phyloP scores from a whole-genome alignment of 2,888 invertebrate genomes.

The Orthosia cruda region DNA sequence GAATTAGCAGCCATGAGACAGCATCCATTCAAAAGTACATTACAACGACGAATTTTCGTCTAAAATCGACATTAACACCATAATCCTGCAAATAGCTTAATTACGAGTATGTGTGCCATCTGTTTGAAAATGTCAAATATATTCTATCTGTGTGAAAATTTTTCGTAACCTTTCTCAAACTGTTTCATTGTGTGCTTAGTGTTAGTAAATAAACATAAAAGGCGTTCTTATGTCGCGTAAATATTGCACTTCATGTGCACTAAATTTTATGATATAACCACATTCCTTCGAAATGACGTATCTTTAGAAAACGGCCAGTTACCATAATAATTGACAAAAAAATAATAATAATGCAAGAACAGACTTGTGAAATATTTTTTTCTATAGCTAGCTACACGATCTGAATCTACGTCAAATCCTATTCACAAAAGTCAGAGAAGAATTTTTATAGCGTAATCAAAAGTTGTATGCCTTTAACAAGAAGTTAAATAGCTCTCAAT shows the following conservation, averaged over 20 bases:
- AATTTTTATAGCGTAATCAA: constrained; percentile 41
- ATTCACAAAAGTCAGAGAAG: constrained; percentile 7
- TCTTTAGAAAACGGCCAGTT: neutral
- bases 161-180: neutral
- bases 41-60: no score
- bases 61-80: no score
- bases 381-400: neutral
- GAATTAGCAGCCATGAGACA: no score
- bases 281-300: constrained; percentile 7
- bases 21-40: no score
- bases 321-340: neutral
- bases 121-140: no score
- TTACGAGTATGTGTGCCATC: no score
- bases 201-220: neutral
- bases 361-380: neutral
- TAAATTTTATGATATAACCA: neutral
- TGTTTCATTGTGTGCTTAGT: neutral
- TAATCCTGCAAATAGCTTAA: no score
- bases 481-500: constrained; percentile 51
- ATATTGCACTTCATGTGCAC: constrained; percentile 16
- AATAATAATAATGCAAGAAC: neutral
- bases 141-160: neutral
- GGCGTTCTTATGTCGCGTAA: neutral
- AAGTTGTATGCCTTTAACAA: constrained; percentile 41
- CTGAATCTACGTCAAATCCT: constrained; percentile 16